phyloP scores from a whole-genome alignment of 2,113 vertebrate genomes.

The Paradoxurus hermaphroditus region DNA sequence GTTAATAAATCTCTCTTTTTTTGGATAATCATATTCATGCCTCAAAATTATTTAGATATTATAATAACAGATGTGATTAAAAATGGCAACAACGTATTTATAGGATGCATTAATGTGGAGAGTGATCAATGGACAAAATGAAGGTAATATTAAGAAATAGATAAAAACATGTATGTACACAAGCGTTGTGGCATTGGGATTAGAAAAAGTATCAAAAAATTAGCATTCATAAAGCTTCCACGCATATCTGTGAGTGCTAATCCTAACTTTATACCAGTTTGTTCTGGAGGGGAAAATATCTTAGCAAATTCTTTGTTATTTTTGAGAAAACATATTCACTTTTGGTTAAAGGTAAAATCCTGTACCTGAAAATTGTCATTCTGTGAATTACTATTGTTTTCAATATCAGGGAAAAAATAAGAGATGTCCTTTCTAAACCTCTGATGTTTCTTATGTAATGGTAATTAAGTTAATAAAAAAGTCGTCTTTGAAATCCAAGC shows the following conservation, averaged over 20 bases:
- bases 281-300: background rate
- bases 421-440: background rate
- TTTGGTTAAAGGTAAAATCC: background rate
- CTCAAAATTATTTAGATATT: background rate
- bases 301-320: background rate
- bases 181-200: background rate
- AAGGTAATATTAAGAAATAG: background rate
- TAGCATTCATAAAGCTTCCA: constrained; percentile 13
- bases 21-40: background rate
- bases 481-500: constrained; percentile 33
- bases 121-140: background rate
- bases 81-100: background rate
- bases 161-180: background rate
- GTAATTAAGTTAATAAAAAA: constrained; percentile 36
- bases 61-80: background rate
- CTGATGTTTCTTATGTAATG: background rate
- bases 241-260: background rate
- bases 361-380: background rate
- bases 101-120: background rate
- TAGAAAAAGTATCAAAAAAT: constrained; percentile 4
- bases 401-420: constrained; percentile 2
- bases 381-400: background rate
- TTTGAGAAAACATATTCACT: background rate
- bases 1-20: background rate
- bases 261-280: background rate